Conservation (phyloP, 1,140 invertebrate species). For the Nymphalis io region DNA sequence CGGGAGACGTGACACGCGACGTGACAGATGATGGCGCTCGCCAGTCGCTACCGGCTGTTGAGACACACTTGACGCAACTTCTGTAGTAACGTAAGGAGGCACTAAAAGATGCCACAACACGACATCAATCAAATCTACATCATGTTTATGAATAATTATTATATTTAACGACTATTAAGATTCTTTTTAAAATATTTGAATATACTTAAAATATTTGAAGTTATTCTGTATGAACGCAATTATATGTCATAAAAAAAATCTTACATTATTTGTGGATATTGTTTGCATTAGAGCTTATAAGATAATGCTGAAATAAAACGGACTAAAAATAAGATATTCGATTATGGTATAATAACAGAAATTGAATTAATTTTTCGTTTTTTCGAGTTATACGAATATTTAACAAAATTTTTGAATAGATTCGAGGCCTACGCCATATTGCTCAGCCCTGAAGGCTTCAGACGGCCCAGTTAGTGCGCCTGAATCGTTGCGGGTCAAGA, state of each 20-base stretch:
- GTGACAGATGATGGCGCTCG: not conserved
- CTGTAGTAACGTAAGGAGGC: not conserved
- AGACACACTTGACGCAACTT: slow-evolving; percentile 13
- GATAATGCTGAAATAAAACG: too few species aligned
- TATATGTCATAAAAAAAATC: too few species aligned
- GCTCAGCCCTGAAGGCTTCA: slow-evolving; percentile 8
- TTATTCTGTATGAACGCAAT: too few species aligned
- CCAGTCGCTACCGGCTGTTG: slow-evolving; percentile 14
- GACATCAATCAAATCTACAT: not conserved
- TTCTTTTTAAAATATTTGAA: too few species aligned
- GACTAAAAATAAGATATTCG: too few species aligned
- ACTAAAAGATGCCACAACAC: not conserved
- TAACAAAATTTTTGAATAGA: not conserved
- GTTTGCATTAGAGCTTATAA: too few species aligned
- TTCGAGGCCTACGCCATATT: too few species aligned
- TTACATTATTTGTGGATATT: too few species aligned
- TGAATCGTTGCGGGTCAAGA: slow-evolving; percentile 25
- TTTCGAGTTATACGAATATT: not conserved
- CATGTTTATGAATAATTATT: not conserved
- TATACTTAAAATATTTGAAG: too few species aligned
- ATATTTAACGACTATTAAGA: too few species aligned
- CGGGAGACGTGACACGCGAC: not conserved
- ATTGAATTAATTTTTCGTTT: too few species aligned
- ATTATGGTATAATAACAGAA: too few species aligned
- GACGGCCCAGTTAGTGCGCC: slow-evolving; percentile 15